Evolutionary conservation across 2,797 vertebrate species (phyloP), one percentile per base, ranked within the genome.

Genomic region (Scyliorhinus canicula): DNA sequence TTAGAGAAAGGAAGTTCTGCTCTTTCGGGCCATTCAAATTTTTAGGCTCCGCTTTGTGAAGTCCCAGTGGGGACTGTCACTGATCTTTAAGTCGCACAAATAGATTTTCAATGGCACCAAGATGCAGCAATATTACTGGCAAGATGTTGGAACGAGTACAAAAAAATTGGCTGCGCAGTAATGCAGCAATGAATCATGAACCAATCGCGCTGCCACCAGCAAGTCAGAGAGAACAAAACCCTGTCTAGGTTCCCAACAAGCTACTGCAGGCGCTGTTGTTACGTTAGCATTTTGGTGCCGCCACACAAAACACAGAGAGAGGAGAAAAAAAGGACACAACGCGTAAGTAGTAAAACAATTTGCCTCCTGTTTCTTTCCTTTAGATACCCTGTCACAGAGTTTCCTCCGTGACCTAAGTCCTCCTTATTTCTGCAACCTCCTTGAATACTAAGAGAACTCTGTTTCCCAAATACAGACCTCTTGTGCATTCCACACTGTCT

Each of bases 1-100:
- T 94, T 65, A 91, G 60, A 65, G 88, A 91, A 65, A 91, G 88
- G 88, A 91, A 91, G 88, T 47, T 91, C 88, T 65, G 60, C 57
- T 91, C 60, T 91, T 91, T 91, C 44, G 60, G 60, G n/a, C n/a
- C 26, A 69, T 74, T 74, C 50, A 94, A 35, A n/a, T n/a, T 71
- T 67, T 55, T 44, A 71, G 93, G 47, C 93, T 69, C 69, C 11
- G 65, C 93, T 71, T 94, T 74, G 69, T 93, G 44, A 93, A 71
- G 67, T 93, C 93, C 44, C 67, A 69, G 67, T 93, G 47, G 88
- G 88, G 19, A 91, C 47, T 94, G 67, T 50, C 69, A 91, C 67
- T 71, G 93, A 94, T 94, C 93, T 94, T 55, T 50, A 26, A 94
- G 31, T 93, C 65, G 11, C 65, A 94, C 67, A 74, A 74, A 55